These are phyloP conservation scores for Aphelenchoides fujianensis DNA, from an alignment of 1,140 invertebrate species.

Conservation along the genomic window DNA sequence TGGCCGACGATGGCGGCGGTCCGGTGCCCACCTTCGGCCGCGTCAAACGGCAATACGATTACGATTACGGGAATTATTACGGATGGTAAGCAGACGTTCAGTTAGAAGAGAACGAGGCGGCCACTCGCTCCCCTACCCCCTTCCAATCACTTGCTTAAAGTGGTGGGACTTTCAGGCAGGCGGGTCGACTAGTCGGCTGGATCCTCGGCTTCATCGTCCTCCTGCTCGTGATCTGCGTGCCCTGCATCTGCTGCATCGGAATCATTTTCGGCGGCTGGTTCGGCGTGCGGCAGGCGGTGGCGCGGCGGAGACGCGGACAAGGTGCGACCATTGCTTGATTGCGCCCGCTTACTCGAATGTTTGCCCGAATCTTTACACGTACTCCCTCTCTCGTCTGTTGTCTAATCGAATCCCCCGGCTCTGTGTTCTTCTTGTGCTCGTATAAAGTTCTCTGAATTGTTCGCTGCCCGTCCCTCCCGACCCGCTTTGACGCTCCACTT, in stretches of 20 bases:
- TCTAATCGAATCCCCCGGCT: no score
- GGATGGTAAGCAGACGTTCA: conserved; percentile 42
- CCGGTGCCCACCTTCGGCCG: neutral
- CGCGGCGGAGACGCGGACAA: neutral
- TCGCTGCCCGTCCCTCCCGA: no score
- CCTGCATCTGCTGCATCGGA: conserved; percentile 49
- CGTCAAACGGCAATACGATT: conserved; percentile 46
- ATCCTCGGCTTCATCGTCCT: conserved; percentile 42
- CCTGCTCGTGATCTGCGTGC: conserved; percentile 39
- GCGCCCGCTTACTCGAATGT: neutral
- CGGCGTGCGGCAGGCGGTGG: conserved; percentile 44
- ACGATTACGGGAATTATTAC: conserved; percentile 47
- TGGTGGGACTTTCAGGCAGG: conserved; percentile 38
- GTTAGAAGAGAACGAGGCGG: no score
- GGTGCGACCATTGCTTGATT: conserved; percentile 15
- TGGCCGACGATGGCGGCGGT: neutral
- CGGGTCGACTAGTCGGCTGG: conserved; percentile 45
- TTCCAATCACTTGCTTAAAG: neutral
- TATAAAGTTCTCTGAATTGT: conserved; percentile 1
- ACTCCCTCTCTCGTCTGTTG: no score
- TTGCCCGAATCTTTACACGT: neutral
- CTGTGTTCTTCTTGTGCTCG: neutral
- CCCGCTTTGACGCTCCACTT: no score
- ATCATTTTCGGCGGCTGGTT: conserved; percentile 52
- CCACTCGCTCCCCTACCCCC: neutral